phyloP scores from a whole-genome alignment of 2,797 vertebrate species.

The Gouania willdenowi region DNA sequence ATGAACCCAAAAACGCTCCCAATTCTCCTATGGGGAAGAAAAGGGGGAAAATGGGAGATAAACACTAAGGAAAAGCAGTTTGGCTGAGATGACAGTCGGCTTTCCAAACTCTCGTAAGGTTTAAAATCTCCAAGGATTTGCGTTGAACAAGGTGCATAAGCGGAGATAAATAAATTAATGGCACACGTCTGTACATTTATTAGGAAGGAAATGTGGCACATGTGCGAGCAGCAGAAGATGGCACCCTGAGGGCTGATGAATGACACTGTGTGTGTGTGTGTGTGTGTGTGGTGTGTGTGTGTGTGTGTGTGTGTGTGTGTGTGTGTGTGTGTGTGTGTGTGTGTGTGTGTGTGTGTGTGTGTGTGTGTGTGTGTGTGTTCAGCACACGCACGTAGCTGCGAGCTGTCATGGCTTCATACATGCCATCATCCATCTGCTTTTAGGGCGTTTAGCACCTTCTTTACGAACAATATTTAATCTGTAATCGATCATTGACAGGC shows the following conservation, averaged over 20 bases:
- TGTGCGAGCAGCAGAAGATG: slow-evolving; percentile 44
- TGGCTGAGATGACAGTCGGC: no score
- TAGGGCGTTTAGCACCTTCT: no score
- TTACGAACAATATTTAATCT: no score
- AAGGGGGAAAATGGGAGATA: slow-evolving; percentile 5
- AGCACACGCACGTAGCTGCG: slow-evolving; percentile 37
- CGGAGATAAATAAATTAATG: slow-evolving; percentile 68
- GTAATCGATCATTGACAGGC: no score
- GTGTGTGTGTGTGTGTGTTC: slow-evolving; percentile 1
- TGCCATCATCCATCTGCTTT: background rate
- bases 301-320: slow-evolving; percentile 2
- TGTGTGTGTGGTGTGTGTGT: slow-evolving; percentile 2
- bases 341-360: no score
- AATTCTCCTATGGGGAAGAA: slow-evolving; percentile 53
- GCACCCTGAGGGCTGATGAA: slow-evolving; percentile 45
- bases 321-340: slow-evolving; percentile 1
- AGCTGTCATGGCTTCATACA: slow-evolving; percentile 16
- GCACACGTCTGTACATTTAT: slow-evolving; percentile 50
- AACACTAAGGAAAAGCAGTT: slow-evolving; percentile 11
- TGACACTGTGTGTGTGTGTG: slow-evolving; percentile 43
- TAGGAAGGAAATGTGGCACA: slow-evolving; percentile 47
- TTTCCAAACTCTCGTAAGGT: slow-evolving; percentile 74
- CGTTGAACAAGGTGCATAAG: slow-evolving; percentile 60
- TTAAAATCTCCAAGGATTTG: slow-evolving; percentile 67
- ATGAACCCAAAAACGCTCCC: slow-evolving; percentile 67